Evolutionary conservation across 2,888 invertebrate species (phyloP).

Genomic region (Phragmatobia fuliginosa): DNA sequence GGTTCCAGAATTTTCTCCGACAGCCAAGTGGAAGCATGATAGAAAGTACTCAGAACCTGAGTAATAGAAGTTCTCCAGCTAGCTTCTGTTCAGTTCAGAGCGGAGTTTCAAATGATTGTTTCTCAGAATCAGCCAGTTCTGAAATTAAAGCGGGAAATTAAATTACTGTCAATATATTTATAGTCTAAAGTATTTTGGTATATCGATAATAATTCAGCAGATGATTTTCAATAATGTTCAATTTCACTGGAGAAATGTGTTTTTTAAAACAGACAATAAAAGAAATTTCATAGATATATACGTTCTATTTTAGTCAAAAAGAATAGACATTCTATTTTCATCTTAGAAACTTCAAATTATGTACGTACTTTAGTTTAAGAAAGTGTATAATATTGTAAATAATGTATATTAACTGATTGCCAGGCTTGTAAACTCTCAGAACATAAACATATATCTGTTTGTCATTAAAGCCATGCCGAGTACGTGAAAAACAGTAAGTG

Average conservation of each 20-base stretch:
- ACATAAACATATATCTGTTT: background rate
- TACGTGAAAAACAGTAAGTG: background rate
- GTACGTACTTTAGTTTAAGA: background rate
- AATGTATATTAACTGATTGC: background rate
- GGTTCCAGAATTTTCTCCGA: slow-evolving; percentile 80
- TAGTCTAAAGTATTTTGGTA: slow-evolving; percentile 8
- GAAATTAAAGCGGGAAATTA: slow-evolving; percentile 79
- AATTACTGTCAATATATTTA: slow-evolving; percentile 22
- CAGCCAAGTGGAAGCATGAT: slow-evolving; percentile 88
- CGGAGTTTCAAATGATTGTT: slow-evolving; percentile 76
- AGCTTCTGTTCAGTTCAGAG: slow-evolving; percentile 81
- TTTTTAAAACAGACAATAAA: background rate
- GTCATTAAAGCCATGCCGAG: background rate
- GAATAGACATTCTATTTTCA: background rate
- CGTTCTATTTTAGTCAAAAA: background rate
- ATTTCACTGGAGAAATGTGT: background rate
- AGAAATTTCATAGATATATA: too few relatives aligned
- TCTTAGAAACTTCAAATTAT: background rate
- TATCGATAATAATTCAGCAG: background rate
- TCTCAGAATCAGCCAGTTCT: slow-evolving; percentile 71
- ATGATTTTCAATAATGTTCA: too few relatives aligned
- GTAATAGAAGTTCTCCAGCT: slow-evolving; percentile 80
- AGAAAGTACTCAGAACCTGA: slow-evolving; percentile 73
- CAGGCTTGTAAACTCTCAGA: background rate
- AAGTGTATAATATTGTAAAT: slow-evolving; percentile 3